These are phyloP conservation scores for Stylophora pistillata DNA, from an alignment of 64 coral and sea anemone species.

Conservation along the genomic window DNA sequence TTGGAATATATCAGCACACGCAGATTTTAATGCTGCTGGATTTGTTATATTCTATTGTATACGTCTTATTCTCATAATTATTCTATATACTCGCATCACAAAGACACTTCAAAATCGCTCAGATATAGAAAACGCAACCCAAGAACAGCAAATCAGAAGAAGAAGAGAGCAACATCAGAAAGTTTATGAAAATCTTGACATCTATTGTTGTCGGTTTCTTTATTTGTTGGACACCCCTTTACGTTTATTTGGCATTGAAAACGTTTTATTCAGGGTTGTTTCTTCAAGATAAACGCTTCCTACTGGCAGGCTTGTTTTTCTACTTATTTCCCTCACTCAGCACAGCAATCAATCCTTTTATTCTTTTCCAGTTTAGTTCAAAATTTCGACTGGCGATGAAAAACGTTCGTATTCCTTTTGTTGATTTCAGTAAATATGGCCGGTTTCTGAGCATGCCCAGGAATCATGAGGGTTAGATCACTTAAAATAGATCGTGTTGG, in stretches of 20 bases:
- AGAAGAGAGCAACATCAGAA: not conserved
- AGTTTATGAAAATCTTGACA: not conserved
- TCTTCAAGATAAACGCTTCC: not conserved
- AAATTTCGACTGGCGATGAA: not conserved
- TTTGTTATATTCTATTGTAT: not conserved
- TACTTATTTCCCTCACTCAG: slow-evolving; percentile 5
- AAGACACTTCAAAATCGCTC: not conserved
- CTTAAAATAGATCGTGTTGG: no score
- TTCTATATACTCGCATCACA: not conserved
- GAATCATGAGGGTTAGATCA: no score
- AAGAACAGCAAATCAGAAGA: no score
- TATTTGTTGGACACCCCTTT: not conserved
- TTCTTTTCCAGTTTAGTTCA: not conserved
- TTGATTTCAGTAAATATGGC: not conserved
- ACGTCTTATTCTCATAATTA: not conserved
- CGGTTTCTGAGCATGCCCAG: no score
- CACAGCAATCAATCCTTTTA: slow-evolving; percentile 17
- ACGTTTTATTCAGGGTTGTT: not conserved
- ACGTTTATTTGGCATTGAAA: slow-evolving; percentile 4
- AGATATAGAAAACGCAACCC: not conserved
- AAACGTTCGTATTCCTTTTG: no score
- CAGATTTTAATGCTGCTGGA: not conserved
- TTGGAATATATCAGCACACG: not conserved
- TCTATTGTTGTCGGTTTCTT: not conserved
- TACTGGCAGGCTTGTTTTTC: not conserved